Percentiles rank a stretch among this genome's conserved stretches.
Conservation (phyloP, 2,797 vertebrate species). For the Dicrostonyx torquatus region DNA sequence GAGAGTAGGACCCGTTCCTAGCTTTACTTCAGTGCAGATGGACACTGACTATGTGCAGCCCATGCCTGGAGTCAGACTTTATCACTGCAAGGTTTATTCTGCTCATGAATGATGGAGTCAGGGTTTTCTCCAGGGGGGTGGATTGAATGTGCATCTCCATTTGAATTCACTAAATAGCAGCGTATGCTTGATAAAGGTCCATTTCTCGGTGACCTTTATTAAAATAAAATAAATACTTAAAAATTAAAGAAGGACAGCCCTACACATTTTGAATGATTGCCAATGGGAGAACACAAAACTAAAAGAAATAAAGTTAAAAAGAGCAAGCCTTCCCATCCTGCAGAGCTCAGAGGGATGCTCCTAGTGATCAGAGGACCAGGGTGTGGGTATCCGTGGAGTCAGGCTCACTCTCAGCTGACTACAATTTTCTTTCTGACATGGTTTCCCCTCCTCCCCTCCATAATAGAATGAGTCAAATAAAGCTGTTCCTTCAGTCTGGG, state of each 20-base stretch:
- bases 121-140: not conserved
- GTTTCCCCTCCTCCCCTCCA: not conserved
- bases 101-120: slow-evolving; percentile 11
- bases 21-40: not conserved
- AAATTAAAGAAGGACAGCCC: not conserved
- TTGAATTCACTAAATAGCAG: slow-evolving; percentile 5
- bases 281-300: not conserved
- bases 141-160: not conserved
- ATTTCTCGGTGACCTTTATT: not conserved
- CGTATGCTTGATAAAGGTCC: slow-evolving; percentile 22
- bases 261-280: slow-evolving; percentile 18
- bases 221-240: not conserved
- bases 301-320: not conserved
- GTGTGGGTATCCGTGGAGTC: not conserved
- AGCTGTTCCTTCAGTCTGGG: not conserved
- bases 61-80: not conserved
- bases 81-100: slow-evolving; percentile 5
- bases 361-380: not conserved
- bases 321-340: not conserved
- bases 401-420: not conserved
- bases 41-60: not conserved
- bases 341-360: not conserved
- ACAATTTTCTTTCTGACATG: not conserved
- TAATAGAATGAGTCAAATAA: slow-evolving; percentile 3
- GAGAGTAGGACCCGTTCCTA: not conserved